Conservation (phyloP, 2,797 vertebrate species). For the Spinus pinus region DNA sequence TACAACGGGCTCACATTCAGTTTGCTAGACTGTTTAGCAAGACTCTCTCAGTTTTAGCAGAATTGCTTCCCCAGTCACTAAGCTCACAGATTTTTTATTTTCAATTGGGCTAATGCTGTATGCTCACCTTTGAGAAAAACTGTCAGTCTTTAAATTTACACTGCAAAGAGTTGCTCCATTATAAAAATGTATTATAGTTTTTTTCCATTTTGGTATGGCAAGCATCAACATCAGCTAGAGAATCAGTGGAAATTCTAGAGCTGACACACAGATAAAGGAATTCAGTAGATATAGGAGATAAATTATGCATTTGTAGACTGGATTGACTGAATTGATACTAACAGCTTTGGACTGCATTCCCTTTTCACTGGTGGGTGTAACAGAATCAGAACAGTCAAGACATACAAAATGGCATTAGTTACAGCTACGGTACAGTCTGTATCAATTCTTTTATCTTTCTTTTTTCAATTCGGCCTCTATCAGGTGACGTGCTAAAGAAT, state of each 20-base stretch:
- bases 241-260: neutral
- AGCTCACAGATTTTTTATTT: neutral
- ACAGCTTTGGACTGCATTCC: neutral
- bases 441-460: neutral
- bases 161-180: neutral
- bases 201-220: neutral
- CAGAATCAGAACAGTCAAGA: neutral
- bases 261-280: neutral
- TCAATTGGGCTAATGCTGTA: neutral
- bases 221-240: neutral
- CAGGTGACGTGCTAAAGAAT: neutral
- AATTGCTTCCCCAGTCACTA: neutral
- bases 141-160: neutral
- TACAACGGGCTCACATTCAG: neutral
- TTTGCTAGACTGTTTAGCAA: neutral
- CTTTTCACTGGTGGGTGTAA: neutral
- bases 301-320: neutral
- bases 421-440: neutral
- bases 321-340: neutral
- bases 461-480: neutral
- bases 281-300: neutral
- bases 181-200: neutral
- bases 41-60: neutral
- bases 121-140: neutral
- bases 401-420: neutral